A percentile compares a stretch with the other conserved stretches of the same genome.
phyloP scores from a whole-genome alignment of 1,140 invertebrate species.

The Drosophila persimilis region DNA sequence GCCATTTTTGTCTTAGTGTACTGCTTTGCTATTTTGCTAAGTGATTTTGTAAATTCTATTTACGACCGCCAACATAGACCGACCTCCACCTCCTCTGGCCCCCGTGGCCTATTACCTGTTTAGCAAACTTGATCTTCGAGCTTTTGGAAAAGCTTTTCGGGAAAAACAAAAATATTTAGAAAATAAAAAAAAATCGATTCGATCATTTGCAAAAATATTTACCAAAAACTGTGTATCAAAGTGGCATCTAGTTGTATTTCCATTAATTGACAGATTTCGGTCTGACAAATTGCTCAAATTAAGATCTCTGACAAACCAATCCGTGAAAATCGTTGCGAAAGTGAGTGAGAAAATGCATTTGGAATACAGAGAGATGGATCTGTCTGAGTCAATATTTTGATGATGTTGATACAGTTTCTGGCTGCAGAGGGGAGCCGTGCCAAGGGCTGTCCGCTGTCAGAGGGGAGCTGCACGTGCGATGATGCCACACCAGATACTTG shows the following conservation, averaged over 20 bases:
- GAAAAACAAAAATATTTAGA: constrained; percentile 30
- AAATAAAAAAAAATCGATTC: constrained; percentile 14
- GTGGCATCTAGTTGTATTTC: constrained; percentile 20
- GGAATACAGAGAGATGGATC: not conserved
- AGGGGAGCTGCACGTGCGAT: too few relatives aligned
- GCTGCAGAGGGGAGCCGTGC: not conserved
- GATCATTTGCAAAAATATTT: constrained; percentile 33
- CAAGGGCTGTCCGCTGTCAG: too few relatives aligned
- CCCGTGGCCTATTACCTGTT: constrained; percentile 25
- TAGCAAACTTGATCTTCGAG: constrained; percentile 30
- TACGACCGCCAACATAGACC: constrained; percentile 16
- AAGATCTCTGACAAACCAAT: constrained; percentile 33
- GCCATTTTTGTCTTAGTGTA: too few relatives aligned
- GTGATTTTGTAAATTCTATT: constrained; percentile 43
- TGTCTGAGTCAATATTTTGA: not conserved
- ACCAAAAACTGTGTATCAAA: constrained; percentile 15
- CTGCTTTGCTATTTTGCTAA: constrained; percentile 13
- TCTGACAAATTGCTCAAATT: constrained; percentile 33
- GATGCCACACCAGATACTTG: constrained; percentile 35
- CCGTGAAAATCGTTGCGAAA: constrained; percentile 23
- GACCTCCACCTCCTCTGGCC: constrained; percentile 13
- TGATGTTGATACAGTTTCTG: not conserved
- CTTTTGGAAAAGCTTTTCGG: constrained; percentile 32
- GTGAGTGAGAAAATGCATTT: constrained; percentile 29
- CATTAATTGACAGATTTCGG: constrained; percentile 42